A percentile compares a stretch with the other conserved stretches of the same genome.
Conservation (phyloP, 2,888 invertebrate genomes). For the Noctua comes region DNA sequence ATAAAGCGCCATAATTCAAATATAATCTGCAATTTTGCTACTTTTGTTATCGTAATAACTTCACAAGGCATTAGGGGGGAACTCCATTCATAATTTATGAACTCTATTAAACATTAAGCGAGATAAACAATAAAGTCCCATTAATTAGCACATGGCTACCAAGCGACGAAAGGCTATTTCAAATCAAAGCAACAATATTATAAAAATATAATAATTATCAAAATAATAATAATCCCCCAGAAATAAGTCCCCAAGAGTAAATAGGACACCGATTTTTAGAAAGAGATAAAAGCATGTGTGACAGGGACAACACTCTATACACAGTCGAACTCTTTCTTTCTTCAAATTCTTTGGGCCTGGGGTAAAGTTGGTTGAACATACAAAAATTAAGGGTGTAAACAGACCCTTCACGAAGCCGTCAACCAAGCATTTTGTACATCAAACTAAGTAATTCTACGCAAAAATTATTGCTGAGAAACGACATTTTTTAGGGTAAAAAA, state of each 20-base stretch:
- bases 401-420: neutral
- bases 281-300: neutral
- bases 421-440: too few relatives aligned
- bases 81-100: neutral
- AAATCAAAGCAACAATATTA: neutral
- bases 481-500: too few relatives aligned
- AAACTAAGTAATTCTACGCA: too few relatives aligned
- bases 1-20: neutral
- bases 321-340: neutral
- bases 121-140: conserved; percentile 14
- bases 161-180: neutral
- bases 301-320: neutral
- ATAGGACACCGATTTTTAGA: neutral
- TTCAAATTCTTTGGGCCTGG: neutral
- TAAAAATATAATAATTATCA: neutral
- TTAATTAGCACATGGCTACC: neutral
- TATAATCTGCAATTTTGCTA: neutral
- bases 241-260: neutral
- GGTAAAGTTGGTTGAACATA: too few relatives aligned
- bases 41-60: neutral
- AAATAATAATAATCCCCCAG: neutral
- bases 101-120: neutral
- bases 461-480: too few relatives aligned
- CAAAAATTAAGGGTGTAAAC: neutral
- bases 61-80: neutral